These are phyloP conservation scores for Zonotrichia albicollis DNA, from an alignment of 2,797 vertebrate genomes.

Conservation along the genomic window DNA sequence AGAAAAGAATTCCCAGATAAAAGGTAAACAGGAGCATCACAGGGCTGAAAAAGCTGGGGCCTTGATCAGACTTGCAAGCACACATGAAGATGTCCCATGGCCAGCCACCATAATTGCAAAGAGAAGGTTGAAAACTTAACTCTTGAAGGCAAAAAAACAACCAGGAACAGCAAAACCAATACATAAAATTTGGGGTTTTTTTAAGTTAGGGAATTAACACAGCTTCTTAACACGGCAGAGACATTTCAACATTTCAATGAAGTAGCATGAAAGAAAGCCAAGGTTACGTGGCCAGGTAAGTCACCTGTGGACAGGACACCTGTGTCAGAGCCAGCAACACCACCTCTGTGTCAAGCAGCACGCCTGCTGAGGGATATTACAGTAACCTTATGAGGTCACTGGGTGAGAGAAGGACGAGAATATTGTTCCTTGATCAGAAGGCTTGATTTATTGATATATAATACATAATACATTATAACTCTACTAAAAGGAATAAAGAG, in stretches of 20 bases:
- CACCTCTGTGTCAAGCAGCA: neutral
- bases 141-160: neutral
- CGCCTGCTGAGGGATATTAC: neutral
- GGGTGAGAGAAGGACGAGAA: too few relatives aligned
- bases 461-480: too few relatives aligned
- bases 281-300: rapidly evolving
- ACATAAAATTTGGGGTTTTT: neutral
- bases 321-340: neutral
- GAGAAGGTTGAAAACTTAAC: neutral
- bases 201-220: neutral
- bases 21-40: neutral
- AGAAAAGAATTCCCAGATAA: neutral
- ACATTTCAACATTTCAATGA: neutral
- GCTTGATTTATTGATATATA: too few relatives aligned
- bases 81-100: rapidly evolving
- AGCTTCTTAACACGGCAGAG: neutral
- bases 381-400: too few relatives aligned
- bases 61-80: rapidly evolving
- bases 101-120: neutral
- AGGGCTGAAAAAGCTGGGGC: neutral
- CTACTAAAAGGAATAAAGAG: too few relatives aligned
- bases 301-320: neutral
- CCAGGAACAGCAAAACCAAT: neutral
- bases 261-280: neutral
- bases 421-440: too few relatives aligned